These are phyloP conservation scores for Orchesellides sinensis DNA, from an alignment of 2,888 invertebrate genomes.

Conservation along the genomic window DNA sequence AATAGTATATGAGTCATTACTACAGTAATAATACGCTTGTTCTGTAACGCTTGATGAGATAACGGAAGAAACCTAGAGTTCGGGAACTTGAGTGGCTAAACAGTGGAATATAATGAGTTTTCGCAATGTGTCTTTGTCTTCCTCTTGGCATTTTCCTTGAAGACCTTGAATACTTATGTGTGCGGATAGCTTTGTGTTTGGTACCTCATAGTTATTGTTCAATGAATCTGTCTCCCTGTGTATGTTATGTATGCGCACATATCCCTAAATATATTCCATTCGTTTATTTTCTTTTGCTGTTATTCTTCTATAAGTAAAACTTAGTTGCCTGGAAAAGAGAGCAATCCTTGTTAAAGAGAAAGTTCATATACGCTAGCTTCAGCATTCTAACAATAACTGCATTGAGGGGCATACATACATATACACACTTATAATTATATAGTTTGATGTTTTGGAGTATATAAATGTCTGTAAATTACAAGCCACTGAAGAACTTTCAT, in stretches of 20 bases:
- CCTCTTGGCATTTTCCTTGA: neutral
- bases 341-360: constrained; percentile 37
- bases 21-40: constrained; percentile 39
- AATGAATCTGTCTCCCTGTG: neutral
- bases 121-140: constrained; percentile 42
- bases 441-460: neutral
- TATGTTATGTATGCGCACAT: no score
- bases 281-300: constrained; percentile 4
- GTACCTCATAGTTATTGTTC: neutral
- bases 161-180: constrained; percentile 53
- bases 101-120: constrained; percentile 43
- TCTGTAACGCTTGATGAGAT: constrained; percentile 24
- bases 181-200: neutral
- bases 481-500: neutral
- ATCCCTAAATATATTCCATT: neutral
- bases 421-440: no score
- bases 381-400: no score
- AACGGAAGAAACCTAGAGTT: constrained; percentile 16
- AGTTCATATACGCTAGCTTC: constrained; percentile 21
- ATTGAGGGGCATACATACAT: no score
- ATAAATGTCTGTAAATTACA: neutral
- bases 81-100: constrained; percentile 4
- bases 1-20: constrained; percentile 27
- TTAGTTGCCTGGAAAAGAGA: constrained; percentile 38
- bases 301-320: neutral